phyloP scores from a whole-genome alignment of 2,113 vertebrate species.

The Uria aalge region DNA sequence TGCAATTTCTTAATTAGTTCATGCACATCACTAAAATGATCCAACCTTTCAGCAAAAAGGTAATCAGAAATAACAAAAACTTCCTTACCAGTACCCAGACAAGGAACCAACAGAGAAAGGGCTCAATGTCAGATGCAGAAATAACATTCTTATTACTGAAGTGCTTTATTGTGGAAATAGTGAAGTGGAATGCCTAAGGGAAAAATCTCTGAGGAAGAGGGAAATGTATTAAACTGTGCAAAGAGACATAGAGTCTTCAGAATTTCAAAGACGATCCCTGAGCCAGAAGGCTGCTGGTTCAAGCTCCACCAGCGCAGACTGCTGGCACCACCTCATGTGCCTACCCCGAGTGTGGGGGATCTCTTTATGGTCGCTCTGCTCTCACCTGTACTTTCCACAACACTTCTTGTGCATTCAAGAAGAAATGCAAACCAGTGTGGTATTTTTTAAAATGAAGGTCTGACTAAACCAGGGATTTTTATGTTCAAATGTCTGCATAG shows the following conservation, averaged over 20 bases:
- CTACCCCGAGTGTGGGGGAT: accelerated
- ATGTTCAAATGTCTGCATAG: neutral
- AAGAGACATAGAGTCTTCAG: neutral
- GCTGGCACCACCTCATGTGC: neutral
- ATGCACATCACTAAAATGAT: neutral
- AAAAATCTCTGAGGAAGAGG: neutral
- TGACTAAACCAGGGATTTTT: neutral
- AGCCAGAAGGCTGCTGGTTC: neutral
- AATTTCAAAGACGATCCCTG: neutral
- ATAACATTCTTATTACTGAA: neutral
- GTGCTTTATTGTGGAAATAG: neutral
- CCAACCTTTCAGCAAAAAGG: neutral
- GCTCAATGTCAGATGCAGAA: neutral
- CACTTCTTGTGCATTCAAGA: neutral
- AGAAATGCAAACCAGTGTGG: neutral
- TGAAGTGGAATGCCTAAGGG: neutral
- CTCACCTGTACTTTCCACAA: neutral
- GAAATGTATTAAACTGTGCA: neutral
- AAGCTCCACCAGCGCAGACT: neutral
- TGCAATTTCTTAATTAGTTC: neutral
- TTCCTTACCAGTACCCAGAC: neutral
- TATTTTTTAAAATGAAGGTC: neutral
- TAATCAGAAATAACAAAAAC: neutral
- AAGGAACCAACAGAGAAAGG: neutral
- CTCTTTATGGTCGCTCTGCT: neutral